phyloP scores from a whole-genome alignment of 2,113 vertebrate species.

The Lontra canadensis region DNA sequence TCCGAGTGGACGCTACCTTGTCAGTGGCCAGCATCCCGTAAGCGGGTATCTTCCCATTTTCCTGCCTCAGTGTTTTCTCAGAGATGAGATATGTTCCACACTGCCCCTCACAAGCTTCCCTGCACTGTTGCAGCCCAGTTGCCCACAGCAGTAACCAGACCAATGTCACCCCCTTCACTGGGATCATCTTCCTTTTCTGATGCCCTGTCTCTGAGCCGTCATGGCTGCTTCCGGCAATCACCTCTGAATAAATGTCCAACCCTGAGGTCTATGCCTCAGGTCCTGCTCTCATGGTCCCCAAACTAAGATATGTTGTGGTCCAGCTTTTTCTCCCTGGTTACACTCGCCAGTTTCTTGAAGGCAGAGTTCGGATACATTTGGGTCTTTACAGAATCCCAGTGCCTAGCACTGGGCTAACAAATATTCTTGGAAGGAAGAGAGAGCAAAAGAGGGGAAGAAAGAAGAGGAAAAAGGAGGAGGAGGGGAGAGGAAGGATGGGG shows the following conservation, averaged over 20 bases:
- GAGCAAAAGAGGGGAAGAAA: too few relatives aligned
- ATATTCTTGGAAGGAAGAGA: not conserved
- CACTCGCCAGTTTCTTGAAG: accelerated
- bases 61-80: not conserved
- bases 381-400: not conserved
- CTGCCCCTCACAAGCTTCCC: not conserved
- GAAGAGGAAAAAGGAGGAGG: too few relatives aligned
- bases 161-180: too few relatives aligned
- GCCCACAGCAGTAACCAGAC: not conserved
- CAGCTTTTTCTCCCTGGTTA: not conserved
- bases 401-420: not conserved
- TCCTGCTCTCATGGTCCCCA: not conserved
- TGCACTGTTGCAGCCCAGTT: accelerated
- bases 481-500: accelerated
- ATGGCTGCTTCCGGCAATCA: not conserved
- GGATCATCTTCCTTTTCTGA: not conserved
- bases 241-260: not conserved
- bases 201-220: not conserved
- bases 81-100: not conserved
- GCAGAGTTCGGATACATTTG: not conserved
- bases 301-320: accelerated
- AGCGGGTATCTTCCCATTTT: accelerated
- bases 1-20: accelerated
- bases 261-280: not conserved
- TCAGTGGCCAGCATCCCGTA: not conserved